phyloP scores from a whole-genome alignment of 64 coral and sea anemone species.

The Acropora yongei region DNA sequence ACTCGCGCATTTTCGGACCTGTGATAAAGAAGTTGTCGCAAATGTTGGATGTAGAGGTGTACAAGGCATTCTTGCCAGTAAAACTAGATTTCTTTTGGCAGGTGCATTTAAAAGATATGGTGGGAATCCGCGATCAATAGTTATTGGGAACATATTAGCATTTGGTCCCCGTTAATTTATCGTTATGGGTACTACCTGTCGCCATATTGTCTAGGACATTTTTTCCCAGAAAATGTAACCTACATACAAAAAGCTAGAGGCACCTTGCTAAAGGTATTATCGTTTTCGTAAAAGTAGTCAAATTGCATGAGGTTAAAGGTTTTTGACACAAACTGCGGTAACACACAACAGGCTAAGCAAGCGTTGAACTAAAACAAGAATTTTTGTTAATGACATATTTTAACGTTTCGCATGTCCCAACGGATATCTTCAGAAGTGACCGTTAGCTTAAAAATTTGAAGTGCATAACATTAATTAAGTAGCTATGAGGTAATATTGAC shows the following conservation, averaged over 20 bases:
- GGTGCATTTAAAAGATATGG: neutral
- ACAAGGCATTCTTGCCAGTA: neutral
- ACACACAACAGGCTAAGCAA: no score
- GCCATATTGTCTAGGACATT: neutral
- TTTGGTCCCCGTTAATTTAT: neutral
- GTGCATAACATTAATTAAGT: no score
- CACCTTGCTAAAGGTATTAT: neutral
- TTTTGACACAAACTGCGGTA: no score
- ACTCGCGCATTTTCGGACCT: neutral
- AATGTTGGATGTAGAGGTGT: neutral
- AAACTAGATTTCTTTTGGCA: conserved; percentile 1
- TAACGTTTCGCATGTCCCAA: no score
- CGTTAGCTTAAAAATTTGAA: no score
- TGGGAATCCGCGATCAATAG: conserved; percentile 4
- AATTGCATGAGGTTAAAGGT: neutral
- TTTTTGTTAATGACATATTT: no score
- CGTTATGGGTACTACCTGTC: conserved; percentile 2
- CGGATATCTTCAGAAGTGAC: no score
- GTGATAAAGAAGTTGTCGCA: neutral
- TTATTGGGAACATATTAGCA: neutral
- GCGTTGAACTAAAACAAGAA: no score
- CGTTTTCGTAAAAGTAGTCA: no score
- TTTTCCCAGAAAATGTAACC: neutral
- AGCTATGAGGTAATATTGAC: no score
- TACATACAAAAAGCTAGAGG: neutral